phyloP scores from a whole-genome alignment of 2,113 vertebrate genomes.

The Heterocephalus glaber region DNA sequence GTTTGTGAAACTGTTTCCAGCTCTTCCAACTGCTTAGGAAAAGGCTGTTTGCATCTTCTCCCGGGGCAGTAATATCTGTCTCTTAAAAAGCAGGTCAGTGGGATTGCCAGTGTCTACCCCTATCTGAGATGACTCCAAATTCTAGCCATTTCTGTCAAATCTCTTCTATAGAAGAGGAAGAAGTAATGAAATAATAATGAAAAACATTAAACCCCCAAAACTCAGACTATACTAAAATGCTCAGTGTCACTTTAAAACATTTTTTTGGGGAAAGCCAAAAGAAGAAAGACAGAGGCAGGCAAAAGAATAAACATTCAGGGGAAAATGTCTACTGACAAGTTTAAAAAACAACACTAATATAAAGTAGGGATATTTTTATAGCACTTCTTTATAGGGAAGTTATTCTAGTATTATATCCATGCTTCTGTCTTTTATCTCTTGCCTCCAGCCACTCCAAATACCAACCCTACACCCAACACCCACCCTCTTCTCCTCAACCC shows the following conservation, averaged over 20 bases:
- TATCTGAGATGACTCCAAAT: neutral
- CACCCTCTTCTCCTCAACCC: neutral
- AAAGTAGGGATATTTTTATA: neutral
- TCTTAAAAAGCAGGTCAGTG: slow-evolving; percentile 40
- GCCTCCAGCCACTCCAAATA: slow-evolving; percentile 4
- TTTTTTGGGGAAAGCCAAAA: slow-evolving; percentile 15
- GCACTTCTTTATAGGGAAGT: neutral
- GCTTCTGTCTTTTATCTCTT: slow-evolving; percentile 66
- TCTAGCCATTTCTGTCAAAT: slow-evolving; percentile 15
- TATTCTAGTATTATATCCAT: neutral
- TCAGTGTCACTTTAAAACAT: slow-evolving; percentile 39
- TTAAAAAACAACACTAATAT: slow-evolving; percentile 51
- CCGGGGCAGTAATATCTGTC: neutral
- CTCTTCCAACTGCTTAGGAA: neutral
- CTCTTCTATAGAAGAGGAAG: neutral
- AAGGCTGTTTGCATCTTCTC: neutral
- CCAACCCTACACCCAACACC: neutral
- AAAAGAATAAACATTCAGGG: neutral
- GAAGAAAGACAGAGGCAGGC: neutral
- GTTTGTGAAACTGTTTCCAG: neutral
- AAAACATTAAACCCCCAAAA: neutral
- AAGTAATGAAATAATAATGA: neutral
- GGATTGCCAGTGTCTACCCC: neutral
- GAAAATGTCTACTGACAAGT: slow-evolving; percentile 43
- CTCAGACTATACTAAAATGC: neutral